Base-by-base conservation (phyloP, 2,797 vertebrate genomes). In the Schizothorax lantsangensis region DNA sequence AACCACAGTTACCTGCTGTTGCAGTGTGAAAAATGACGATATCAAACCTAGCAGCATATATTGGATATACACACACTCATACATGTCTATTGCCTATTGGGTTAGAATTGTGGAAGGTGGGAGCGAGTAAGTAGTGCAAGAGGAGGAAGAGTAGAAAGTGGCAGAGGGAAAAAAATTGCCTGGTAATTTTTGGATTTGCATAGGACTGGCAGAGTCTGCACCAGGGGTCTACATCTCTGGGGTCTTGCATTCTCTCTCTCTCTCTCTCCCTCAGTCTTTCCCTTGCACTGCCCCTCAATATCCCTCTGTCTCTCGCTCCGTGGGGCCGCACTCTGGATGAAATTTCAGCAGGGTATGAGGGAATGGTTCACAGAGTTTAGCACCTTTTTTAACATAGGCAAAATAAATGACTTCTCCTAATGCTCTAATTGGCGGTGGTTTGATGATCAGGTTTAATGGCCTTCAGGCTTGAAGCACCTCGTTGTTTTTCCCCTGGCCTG, bases 351-450 rank as follows among this genome's bases (percentile, higher is more conserved):
- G 90, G 90, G 90, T 90, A 93, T 95, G 94, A 94, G 91, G 92
- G 93, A 94, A 93, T 93, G 93, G 92, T 95, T 94, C 94, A 93
- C 89, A 90, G 93, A 94, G 93, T 95, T 95, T 94, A 94, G 93
- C 94, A 93, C 95, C 94, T 94, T 94, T 91, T 93, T 92, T 89
- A 93, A 92, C 92, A 91, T 88, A 89, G 90, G 92, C 92, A 93
- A 94, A 95, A 95, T 94, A 94, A 94, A 94, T 93, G 92, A 94
- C 93, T 94, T 92, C 92, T 94, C 90, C 93, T 94, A 93, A 94
- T 94, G 92, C 93, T 95, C 89, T 95, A 95, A 95, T 95, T 95
- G 93, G 93, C 90, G 88, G 92, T 88, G 93, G 94, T 93, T 94
- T 94, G 92, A 94, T 94, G 93, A 94, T 95, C 93, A 90, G 93